phyloP scores from a whole-genome alignment of 2,888 invertebrate genomes.

The Eueremaeus valkanovi region DNA sequence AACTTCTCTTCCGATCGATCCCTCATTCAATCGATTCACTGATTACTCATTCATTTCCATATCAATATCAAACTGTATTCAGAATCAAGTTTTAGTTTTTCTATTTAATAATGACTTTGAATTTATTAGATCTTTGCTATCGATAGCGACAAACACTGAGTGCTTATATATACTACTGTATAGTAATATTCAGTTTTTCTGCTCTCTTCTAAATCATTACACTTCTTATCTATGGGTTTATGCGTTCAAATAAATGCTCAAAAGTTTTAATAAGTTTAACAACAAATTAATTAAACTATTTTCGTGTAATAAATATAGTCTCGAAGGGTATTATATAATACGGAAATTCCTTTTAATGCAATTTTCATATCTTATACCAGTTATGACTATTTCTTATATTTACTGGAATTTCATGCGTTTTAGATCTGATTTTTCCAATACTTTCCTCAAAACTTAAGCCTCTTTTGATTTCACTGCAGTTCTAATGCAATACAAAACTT shows the following conservation, averaged over 20 bases:
- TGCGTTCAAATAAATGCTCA: constrained; percentile 3
- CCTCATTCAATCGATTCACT: too few species aligned
- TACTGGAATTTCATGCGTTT: not conserved
- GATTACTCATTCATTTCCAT: not conserved
- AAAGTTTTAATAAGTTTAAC: too few species aligned
- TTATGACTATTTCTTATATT: too few species aligned
- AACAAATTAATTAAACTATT: not conserved
- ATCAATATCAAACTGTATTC: not conserved
- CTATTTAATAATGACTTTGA: not conserved
- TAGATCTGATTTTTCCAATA: not conserved
- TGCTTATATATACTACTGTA: not conserved
- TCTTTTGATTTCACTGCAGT: too few species aligned
- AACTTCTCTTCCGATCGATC: too few species aligned
- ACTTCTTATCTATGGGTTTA: not conserved
- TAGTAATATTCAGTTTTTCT: too few species aligned
- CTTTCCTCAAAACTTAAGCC: not conserved
- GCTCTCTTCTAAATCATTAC: too few species aligned
- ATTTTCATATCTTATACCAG: too few species aligned
- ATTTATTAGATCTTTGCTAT: not conserved
- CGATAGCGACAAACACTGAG: not conserved
- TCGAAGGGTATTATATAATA: not conserved
- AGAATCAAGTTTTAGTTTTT: constrained; percentile 2
- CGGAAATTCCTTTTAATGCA: not conserved
- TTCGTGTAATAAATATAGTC: not conserved
- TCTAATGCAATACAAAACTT: too few species aligned